phyloP scores from a whole-genome alignment of 2,113 vertebrate species.

The Periophthalmus modestus region DNA sequence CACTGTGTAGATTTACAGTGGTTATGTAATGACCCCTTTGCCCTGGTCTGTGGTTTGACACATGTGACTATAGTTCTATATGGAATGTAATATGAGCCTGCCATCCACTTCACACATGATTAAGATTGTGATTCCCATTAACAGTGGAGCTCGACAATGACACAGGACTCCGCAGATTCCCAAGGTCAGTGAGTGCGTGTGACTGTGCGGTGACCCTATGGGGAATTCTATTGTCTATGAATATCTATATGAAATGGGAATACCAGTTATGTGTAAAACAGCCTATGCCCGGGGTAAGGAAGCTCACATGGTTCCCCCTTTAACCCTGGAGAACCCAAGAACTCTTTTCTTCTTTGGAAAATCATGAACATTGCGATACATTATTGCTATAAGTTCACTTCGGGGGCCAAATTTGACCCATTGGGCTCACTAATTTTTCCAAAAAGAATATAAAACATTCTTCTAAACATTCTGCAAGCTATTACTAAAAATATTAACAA shows the following conservation, averaged over 20 bases:
- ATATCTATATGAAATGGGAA: not conserved
- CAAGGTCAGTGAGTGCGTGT: not conserved
- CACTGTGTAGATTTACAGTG: too few species aligned
- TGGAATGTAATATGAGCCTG: not conserved
- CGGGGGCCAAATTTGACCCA: too few species aligned
- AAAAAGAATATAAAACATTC: too few species aligned
- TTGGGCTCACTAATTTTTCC: too few species aligned
- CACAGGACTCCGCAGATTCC: not conserved
- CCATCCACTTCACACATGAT: slow-evolving; percentile 2
- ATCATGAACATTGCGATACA: too few species aligned
- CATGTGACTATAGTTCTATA: not conserved
- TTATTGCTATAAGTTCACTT: too few species aligned
- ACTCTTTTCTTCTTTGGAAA: too few species aligned
- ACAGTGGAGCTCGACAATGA: not conserved
- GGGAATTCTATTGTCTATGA: not conserved
- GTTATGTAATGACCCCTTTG: not conserved
- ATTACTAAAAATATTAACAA: too few species aligned
- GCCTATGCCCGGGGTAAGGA: not conserved
- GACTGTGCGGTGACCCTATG: not conserved
- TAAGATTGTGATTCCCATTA: slow-evolving; percentile 2
- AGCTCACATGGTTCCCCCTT: too few species aligned
- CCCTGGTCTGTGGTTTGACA: not conserved
- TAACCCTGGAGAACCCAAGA: too few species aligned
- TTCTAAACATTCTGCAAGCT: too few species aligned
- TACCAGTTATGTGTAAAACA: not conserved